A percentile compares a stretch with the other conserved stretches of the same genome.
Conservation (phyloP, 2,888 invertebrate genomes). For the Dicyrtoma fusca region DNA sequence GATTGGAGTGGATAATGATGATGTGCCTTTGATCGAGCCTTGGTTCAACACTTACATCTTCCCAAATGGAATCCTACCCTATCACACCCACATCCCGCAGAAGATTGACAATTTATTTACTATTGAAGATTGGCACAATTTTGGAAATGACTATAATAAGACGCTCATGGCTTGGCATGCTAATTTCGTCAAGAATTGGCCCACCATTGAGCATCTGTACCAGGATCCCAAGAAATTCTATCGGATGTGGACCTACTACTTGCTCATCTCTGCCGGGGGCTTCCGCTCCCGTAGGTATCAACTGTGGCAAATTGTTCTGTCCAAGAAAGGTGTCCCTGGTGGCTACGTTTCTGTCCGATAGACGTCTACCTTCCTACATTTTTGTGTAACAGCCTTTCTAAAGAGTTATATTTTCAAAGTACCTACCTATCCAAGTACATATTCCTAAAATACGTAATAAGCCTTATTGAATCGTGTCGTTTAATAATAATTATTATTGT, state of each 20-base stretch:
- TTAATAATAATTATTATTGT: too few relatives aligned
- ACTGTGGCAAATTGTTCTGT: constrained; percentile 39
- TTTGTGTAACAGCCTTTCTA: background rate
- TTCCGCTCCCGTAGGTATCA: constrained; percentile 33
- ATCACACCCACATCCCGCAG: constrained; percentile 47
- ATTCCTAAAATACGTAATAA: background rate
- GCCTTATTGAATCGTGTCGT: background rate
- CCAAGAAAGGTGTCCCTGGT: constrained; percentile 31
- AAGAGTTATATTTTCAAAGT: background rate
- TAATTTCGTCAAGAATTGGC: constrained; percentile 49
- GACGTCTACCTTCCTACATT: background rate
- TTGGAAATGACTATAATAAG: constrained; percentile 47
- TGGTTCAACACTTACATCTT: constrained; percentile 55
- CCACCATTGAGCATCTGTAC: constrained; percentile 37
- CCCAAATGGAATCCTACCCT: constrained; percentile 52
- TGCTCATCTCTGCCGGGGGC: constrained; percentile 32
- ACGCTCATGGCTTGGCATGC: constrained; percentile 50
- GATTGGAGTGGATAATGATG: constrained; percentile 47
- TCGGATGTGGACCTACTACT: constrained; percentile 49
- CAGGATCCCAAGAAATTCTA: constrained; percentile 44
- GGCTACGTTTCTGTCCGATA: constrained; percentile 29
- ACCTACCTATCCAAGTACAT: background rate
- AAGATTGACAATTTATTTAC: constrained; percentile 45
- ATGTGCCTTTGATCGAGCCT: constrained; percentile 48
- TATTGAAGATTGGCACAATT: constrained; percentile 54